phyloP scores from a whole-genome alignment of 2,113 vertebrate species.

The Rhadina sibilatrix region DNA sequence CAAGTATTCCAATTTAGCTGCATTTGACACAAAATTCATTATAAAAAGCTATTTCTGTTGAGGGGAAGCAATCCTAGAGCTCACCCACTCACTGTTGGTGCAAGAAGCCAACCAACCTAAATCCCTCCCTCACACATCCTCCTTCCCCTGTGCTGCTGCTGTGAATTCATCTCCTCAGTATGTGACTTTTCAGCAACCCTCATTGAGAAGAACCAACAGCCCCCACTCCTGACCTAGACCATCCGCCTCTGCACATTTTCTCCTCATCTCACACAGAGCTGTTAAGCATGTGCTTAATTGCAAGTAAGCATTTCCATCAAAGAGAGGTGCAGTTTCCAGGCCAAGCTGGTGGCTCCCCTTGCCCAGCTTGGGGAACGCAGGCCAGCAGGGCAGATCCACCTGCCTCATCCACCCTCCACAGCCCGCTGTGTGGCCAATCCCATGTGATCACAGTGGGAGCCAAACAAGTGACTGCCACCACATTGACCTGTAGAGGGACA shows the following conservation, averaged over 20 bases:
- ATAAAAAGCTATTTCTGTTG: constrained; percentile 24
- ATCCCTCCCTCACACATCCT: background rate
- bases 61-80: background rate
- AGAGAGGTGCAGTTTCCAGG: accelerated
- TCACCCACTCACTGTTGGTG: background rate
- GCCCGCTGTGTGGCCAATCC: accelerated
- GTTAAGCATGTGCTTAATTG: background rate
- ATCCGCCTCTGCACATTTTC: background rate
- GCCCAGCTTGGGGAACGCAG: accelerated
- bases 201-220: background rate
- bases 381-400: background rate
- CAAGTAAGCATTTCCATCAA: background rate
- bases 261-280: background rate
- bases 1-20: background rate
- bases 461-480: background rate
- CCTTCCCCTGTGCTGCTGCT: background rate
- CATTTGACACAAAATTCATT: background rate
- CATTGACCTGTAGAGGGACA: accelerated
- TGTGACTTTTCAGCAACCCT: background rate
- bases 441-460: accelerated
- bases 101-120: background rate
- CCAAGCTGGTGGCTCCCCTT: accelerated
- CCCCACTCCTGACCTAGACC: background rate
- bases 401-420: accelerated
- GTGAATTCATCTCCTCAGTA: background rate